Percentiles rank a stretch among this genome's conserved stretches.
Evolutionary conservation across 2,797 vertebrate genomes (phyloP).

Genomic region (Channa striata): DNA sequence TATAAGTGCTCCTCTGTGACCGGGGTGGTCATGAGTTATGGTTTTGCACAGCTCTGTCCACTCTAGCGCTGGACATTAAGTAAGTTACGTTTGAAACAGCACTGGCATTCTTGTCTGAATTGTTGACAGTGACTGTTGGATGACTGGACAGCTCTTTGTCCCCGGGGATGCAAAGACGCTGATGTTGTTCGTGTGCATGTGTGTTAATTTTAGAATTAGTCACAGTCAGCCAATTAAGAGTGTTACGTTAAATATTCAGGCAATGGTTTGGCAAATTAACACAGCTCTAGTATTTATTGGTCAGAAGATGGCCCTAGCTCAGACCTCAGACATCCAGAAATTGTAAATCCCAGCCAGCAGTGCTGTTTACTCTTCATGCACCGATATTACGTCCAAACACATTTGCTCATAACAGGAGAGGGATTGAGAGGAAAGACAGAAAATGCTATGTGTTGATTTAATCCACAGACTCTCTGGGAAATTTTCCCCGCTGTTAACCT

Average conservation of each 20-base stretch:
- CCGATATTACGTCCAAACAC: conserved; percentile 55
- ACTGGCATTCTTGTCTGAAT: conserved; percentile 55
- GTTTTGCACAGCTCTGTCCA: conserved; percentile 47
- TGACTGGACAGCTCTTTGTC: conserved; percentile 46
- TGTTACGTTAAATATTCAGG: conserved; percentile 26
- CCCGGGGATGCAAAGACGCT: background rate
- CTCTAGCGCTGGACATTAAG: conserved; percentile 34
- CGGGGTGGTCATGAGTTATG: conserved; percentile 69
- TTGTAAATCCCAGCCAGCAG: conserved; percentile 54
- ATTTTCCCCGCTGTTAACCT: conserved; percentile 23
- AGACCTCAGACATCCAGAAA: conserved; percentile 70
- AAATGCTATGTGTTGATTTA: conserved; percentile 39
- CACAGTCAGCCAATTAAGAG: conserved; percentile 18
- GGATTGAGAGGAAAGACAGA: conserved; percentile 52
- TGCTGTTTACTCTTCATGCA: conserved; percentile 59
- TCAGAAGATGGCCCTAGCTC: conserved; percentile 53
- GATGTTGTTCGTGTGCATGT: conserved; percentile 2
- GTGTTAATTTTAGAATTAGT: conserved; percentile 30
- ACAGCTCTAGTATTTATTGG: conserved; percentile 53
- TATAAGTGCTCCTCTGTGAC: conserved; percentile 65
- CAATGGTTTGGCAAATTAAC: conserved; percentile 51
- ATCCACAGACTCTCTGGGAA: conserved; percentile 5
- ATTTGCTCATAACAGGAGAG: conserved; percentile 46
- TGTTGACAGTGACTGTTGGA: conserved; percentile 36
- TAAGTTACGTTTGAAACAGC: conserved; percentile 48